These are phyloP conservation scores for Iselma pallidipennis DNA, from an alignment of 2,888 invertebrate species.

Conservation along the genomic window DNA sequence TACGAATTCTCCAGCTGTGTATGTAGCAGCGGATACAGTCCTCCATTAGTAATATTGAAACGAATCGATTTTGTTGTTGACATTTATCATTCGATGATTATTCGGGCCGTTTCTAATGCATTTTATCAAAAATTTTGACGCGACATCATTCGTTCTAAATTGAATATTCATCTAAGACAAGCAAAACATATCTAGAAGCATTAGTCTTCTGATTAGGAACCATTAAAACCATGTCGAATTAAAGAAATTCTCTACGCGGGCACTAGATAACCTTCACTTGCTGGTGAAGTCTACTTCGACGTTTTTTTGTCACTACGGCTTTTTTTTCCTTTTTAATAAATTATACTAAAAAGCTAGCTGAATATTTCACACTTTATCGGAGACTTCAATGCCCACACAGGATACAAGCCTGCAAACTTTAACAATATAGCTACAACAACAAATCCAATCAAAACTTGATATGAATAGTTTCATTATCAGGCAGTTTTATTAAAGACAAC, in stretches of 20 bases:
- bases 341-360: neutral
- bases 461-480: neutral
- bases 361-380: neutral
- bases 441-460: neutral
- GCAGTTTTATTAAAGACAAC: too few species aligned
- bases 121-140: conserved; percentile 28
- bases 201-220: conserved; percentile 39
- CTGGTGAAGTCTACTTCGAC: neutral
- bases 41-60: conserved; percentile 9
- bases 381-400: neutral
- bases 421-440: neutral
- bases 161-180: conserved; percentile 41
- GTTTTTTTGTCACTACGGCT: neutral
- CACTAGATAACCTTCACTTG: conserved; percentile 36
- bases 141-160: conserved; percentile 28
- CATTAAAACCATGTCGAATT: conserved; percentile 41
- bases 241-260: conserved; percentile 31
- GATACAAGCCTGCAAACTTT: neutral
- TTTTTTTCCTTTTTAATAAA: neutral
- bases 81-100: conserved; percentile 19
- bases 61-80: conserved; percentile 1
- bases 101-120: conserved; percentile 20
- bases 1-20: neutral
- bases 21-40: neutral
- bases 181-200: conserved; percentile 37